Evolutionary conservation across 2,888 invertebrate genomes (phyloP).

Genomic region (Gerris lacustris): DNA sequence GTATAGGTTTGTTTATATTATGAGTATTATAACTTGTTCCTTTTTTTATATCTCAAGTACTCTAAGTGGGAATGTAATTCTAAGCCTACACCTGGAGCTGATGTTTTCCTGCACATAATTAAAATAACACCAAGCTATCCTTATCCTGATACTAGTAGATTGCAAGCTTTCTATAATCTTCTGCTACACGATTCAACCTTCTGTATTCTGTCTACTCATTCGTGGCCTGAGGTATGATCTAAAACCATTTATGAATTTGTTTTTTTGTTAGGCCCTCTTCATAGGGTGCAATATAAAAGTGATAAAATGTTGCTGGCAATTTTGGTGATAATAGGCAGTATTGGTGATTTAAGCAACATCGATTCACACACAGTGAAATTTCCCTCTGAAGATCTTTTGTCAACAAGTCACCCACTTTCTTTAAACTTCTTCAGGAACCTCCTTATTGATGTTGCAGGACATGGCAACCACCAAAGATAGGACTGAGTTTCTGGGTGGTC

Average conservation of each 20-base stretch:
- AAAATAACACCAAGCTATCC: slow-evolving; percentile 44
- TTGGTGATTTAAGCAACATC: no score
- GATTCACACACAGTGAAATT: no score
- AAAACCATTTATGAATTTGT: slow-evolving; percentile 3
- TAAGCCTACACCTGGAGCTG: slow-evolving; percentile 34
- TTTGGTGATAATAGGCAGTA: no score
- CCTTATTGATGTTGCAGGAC: no score
- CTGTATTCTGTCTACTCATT: slow-evolving; percentile 50
- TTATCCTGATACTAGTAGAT: slow-evolving; percentile 39
- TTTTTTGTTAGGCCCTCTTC: slow-evolving; percentile 5
- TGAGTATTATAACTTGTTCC: not conserved
- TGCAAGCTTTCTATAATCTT: slow-evolving; percentile 43
- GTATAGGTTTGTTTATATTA: no score
- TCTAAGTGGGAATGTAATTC: slow-evolving; percentile 40
- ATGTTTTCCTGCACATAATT: slow-evolving; percentile 49
- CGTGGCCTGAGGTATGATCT: slow-evolving; percentile 43
- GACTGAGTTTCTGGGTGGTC: no score
- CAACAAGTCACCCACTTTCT: no score
- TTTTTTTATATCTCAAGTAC: slow-evolving; percentile 38
- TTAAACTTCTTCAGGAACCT: no score
- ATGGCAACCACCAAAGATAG: no score
- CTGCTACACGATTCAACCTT: slow-evolving; percentile 44
- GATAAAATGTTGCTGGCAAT: no score
- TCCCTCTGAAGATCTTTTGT: no score
- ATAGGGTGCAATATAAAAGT: no score